Base-by-base conservation (phyloP, 2,797 vertebrate genomes). In the Ciconia nigra region DNA sequence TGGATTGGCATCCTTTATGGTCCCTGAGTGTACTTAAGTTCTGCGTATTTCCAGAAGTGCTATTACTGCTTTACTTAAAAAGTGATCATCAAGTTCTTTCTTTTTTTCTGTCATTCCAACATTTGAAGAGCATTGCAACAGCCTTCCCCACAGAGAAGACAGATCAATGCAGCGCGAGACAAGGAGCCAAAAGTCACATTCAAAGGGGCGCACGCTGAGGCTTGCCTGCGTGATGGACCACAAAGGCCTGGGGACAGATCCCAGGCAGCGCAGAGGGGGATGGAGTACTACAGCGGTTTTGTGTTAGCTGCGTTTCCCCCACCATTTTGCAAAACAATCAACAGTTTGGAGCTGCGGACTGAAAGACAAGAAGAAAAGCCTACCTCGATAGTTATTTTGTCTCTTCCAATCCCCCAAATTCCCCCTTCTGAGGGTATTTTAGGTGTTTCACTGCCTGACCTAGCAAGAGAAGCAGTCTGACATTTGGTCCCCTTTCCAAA, bases 221-320 rank as follows among this genome's bases (percentile, higher is more conserved):
- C 18, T 47, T 70, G 25, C 16, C 44, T n/a, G 39, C 0, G 0
- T 35, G 41, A 46, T 12, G 46, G n/a, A 51, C 52, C 42, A 20
- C 66, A 31, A 51, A 21, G 59, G 18, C 15, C 39, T 20, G 11
- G 33, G 39, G 42, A 41, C 42, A 39, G 42, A 55, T 58, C 52
- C 33, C 51, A 61, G 78, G 21, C 31, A 28, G 54, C 0, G 0
- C 42, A 47, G 49, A 49, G 0, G 3, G 14, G 66, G 13, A 3
- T 3, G 18, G 55, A 72, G 4, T 25, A 52, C 41, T 19, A 21
- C 28, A 42, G 46, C 3, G 4, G 13, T 14, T 73, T 61, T 78
- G 31, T 35, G 44, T 47, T n/a, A 54, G 47, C 31, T 70, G 29
- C 29, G 17, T 44, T 82, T 85, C 33, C 66, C 51, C 37, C 37